Base-by-base conservation (phyloP, 37 sponge, comb jelly and placozoan genomes). In the Geodia barretti region DNA sequence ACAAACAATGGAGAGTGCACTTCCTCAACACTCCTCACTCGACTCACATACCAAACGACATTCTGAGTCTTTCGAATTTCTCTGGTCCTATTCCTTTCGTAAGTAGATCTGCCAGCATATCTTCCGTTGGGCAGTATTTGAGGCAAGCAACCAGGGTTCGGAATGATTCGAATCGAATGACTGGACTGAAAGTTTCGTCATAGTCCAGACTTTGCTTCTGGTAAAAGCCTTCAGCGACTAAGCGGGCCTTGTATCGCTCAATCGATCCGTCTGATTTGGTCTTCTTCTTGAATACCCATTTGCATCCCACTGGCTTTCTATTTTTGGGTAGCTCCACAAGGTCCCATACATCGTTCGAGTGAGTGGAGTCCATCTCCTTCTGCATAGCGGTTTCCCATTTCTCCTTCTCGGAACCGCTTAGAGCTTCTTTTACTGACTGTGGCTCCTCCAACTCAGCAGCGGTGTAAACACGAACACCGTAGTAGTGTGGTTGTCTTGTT, bases 141-240 rank as follows among this genome's bases (percentile, higher is more conserved):
- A n/a, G n/a, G n/a, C n/a, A n/a, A n/a, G 89, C 83, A 31, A 89
- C 32, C 36, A 83, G 65, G 33, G 74, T 39, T 20, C 79, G 74
- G 24, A 89, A 32, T 23, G 89, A 89, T 73, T 83, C 79, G 9
- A 42, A 72, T 70, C 78, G 37, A 33, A 77, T 79, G 35, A 89
- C 89, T 54, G 89, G 79, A 43, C 70, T 60, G 64, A 89, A 89
- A 25, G 84, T 89, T 43, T 84, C 73, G 73, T 89, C 80, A 33
- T 84, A 89, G 60, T 89, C 84, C 31, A 67, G 39, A 38, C 76
- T 80, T 54, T 33, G 25, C n/a, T n/a, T n/a, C n/a, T n/a, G n/a
- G n/a, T n/a, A n/a, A n/a, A n/a, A n/a, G n/a, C 90, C 84, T 41
- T 89, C 74, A 5, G 79, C 84, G 21, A 83, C 84, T 28, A 83